Percentiles rank a stretch among this genome's conserved stretches.
These are phyloP conservation scores for Epicauta chinensis DNA, from an alignment of 1,140 invertebrate genomes.

Conservation along the genomic window DNA sequence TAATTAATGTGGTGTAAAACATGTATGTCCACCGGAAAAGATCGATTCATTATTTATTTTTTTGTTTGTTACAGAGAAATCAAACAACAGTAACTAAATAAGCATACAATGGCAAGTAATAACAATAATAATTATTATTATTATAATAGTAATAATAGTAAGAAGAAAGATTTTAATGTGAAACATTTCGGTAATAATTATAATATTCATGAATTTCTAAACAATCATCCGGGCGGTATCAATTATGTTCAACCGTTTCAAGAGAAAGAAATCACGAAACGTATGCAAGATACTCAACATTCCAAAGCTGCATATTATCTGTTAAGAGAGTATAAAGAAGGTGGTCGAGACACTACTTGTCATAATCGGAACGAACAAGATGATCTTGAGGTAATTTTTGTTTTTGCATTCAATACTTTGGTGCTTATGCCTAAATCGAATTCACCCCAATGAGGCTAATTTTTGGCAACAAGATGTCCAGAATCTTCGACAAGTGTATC, in stretches of 20 bases:
- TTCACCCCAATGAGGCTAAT: no score
- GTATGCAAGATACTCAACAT: conserved; percentile 50
- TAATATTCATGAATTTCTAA: conserved; percentile 51
- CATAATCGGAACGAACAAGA: conserved; percentile 26
- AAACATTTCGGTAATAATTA: conserved; percentile 48
- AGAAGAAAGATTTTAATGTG: conserved; percentile 35
- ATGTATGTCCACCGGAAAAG: no score
- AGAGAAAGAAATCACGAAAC: conserved; percentile 46
- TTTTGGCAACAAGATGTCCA: no score
- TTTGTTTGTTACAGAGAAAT: not conserved
- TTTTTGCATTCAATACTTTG: conserved; percentile 4
- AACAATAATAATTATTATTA: no score
- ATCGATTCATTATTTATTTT: no score
- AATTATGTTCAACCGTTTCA: conserved; percentile 49
- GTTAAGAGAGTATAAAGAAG: conserved; percentile 50
- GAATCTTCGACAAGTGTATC: no score
- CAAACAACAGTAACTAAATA: not conserved
- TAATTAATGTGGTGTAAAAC: no score
- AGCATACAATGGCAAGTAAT: no score
- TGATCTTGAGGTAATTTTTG: conserved; percentile 46
- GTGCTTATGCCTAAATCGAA: not conserved
- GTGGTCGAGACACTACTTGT: conserved; percentile 24
- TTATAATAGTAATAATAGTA: no score
- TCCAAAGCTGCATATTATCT: conserved; percentile 56
- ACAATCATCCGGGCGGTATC: conserved; percentile 56